Percentiles rank a stretch among this genome's conserved stretches.
phyloP scores from a whole-genome alignment of 2,888 invertebrate species.

The Diadegma fenestrale region DNA sequence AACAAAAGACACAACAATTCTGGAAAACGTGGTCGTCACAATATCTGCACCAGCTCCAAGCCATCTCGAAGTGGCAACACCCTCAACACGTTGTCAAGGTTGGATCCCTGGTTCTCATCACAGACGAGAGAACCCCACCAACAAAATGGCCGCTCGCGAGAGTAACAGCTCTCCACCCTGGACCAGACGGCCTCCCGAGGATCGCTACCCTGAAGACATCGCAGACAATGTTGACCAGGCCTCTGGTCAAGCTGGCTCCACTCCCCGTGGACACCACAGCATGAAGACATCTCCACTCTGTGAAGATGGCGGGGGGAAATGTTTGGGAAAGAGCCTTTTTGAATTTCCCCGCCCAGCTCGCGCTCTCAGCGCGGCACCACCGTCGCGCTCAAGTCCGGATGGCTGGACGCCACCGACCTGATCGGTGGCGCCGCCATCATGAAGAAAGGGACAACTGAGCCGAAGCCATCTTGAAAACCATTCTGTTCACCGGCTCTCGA shows the following conservation, averaged over 20 bases:
- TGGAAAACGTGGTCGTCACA: slow-evolving; percentile 17
- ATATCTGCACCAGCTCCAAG: not conserved
- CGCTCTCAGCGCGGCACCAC: no score
- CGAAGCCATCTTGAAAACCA: no score
- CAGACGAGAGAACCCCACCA: not conserved
- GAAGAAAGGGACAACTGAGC: no score
- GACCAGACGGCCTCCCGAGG: not conserved
- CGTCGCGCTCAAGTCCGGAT: no score
- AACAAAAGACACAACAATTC: not conserved
- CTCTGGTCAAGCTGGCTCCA: slow-evolving; percentile 22
- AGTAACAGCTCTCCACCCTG: not conserved
- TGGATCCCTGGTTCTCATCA: not conserved
- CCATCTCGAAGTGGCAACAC: slow-evolving; percentile 13
- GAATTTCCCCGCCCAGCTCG: not conserved
- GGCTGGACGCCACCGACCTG: no score
- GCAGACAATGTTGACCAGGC: no score
- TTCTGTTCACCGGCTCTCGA: no score
- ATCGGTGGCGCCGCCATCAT: no score
- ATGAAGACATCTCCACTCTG: not conserved
- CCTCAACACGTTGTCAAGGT: not conserved
- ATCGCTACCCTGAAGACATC: no score
- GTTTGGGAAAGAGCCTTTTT: not conserved
- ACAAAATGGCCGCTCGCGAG: not conserved
- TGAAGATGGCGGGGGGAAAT: slow-evolving; percentile 15
- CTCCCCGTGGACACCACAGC: not conserved